A percentile compares a stretch with the other conserved stretches of the same genome.
Conservation (phyloP, 2,113 vertebrate genomes). For the Pluvialis apricaria region DNA sequence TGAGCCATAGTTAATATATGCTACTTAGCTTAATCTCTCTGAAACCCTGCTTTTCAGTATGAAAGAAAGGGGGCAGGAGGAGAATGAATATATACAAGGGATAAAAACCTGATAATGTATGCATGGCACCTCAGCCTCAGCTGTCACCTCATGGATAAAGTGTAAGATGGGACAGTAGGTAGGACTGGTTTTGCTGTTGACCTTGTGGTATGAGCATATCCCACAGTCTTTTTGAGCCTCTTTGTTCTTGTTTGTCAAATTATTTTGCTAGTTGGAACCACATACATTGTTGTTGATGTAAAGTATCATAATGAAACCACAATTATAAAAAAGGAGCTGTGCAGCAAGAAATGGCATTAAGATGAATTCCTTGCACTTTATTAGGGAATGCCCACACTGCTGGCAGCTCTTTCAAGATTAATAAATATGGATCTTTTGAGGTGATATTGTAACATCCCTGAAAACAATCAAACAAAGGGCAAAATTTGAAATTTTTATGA, state of each 20-base stretch:
- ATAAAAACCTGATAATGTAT: not conserved
- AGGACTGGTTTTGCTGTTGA: not conserved
- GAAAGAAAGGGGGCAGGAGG: not conserved
- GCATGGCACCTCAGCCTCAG: not conserved
- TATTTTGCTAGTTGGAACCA: not conserved
- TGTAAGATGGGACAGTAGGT: not conserved
- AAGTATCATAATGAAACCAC: not conserved
- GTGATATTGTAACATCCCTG: not conserved
- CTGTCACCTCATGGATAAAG: not conserved
- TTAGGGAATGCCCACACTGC: not conserved
- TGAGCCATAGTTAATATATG: constrained; percentile 17
- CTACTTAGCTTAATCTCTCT: constrained; percentile 11
- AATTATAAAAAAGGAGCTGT: not conserved
- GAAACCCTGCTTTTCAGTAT: not conserved
- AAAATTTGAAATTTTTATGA: not conserved
- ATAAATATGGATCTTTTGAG: not conserved
- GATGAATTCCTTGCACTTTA: not conserved
- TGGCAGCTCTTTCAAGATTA: not conserved
- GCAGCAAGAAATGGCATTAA: not conserved
- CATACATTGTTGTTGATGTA: not conserved
- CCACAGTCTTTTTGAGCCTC: not conserved
- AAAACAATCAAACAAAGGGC: not conserved
- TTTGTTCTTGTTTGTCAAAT: not conserved
- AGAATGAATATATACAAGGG: not conserved
- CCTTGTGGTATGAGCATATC: not conserved